phyloP scores from a whole-genome alignment of 2,888 invertebrate species.

The Andrena haemorrhoa region DNA sequence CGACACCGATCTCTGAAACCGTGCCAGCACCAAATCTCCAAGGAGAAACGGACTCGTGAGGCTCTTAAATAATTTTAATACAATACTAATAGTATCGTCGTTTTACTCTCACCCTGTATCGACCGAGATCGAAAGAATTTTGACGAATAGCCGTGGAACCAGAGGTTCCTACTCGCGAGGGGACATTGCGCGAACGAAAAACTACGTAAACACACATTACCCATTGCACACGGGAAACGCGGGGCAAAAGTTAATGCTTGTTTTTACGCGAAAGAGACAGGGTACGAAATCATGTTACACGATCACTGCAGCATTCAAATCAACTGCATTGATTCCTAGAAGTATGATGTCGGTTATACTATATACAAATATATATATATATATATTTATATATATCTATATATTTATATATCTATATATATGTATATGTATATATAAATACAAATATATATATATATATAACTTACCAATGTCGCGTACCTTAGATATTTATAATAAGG shows the following conservation, averaged over 20 bases:
- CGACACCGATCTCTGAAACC: conserved; percentile 95
- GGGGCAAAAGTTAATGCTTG: conserved; percentile 35
- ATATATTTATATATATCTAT: conserved; percentile 29
- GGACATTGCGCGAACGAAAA: conserved; percentile 6
- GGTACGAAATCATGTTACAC: conserved; percentile 51
- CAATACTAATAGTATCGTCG: conserved; percentile 62
- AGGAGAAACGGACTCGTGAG: conserved; percentile 60
- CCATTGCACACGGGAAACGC: conserved; percentile 22
- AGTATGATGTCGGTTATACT: conserved; percentile 48
- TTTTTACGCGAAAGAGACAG: conserved; percentile 53
- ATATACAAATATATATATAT: conserved; percentile 43
- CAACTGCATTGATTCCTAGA: conserved; percentile 46
- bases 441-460: conserved; percentile 26
- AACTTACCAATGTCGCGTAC: conserved; percentile 60
- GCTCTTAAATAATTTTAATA: conserved; percentile 66
- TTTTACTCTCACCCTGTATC: conserved; percentile 70
- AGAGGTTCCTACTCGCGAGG: conserved; percentile 17
- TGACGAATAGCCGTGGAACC: conserved; percentile 36
- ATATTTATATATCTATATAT: conserved; percentile 1
- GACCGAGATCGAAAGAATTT: conserved; percentile 49
- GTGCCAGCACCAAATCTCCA: conserved; percentile 58
- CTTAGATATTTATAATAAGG: conserved; percentile 61
- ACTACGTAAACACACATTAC: conserved; percentile 14
- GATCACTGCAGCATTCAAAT: conserved; percentile 38
- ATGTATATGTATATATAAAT: no score